These are phyloP conservation scores for Astur gentilis DNA, from an alignment of 2,113 vertebrate genomes.

Conservation along the genomic window DNA sequence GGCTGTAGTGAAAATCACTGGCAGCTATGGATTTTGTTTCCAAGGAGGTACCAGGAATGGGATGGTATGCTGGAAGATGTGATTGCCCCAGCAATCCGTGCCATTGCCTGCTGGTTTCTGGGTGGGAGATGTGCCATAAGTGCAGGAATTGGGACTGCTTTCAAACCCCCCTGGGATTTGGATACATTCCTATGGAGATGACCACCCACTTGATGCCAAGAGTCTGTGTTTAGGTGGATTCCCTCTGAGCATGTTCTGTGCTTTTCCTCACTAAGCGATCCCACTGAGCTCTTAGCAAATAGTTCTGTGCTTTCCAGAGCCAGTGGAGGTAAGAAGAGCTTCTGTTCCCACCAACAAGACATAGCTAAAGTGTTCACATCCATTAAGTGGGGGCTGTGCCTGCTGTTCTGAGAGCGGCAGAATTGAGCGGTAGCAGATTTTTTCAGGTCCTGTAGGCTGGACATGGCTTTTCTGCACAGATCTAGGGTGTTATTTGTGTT, in stretches of 20 bases:
- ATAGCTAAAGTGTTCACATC: not conserved
- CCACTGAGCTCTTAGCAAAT: not conserved
- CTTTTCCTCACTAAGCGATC: not conserved
- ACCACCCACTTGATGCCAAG: not conserved
- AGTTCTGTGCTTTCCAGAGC: not conserved
- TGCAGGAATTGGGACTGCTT: not conserved
- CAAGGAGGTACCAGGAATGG: not conserved
- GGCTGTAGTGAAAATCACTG: not conserved
- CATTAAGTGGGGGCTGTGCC: not conserved
- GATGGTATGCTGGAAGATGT: not conserved
- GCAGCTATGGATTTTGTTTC: not conserved
- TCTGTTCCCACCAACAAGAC: not conserved
- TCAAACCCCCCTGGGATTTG: not conserved
- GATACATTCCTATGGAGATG: not conserved
- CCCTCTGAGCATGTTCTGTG: not conserved
- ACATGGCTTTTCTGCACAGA: not conserved
- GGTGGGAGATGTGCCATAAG: not conserved
- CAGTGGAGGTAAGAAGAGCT: not conserved
- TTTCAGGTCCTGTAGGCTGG: not conserved
- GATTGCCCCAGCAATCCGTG: not conserved
- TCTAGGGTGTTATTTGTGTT: not conserved
- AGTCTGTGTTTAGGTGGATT: not conserved
- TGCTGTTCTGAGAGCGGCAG: not conserved
- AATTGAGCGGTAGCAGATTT: not conserved
- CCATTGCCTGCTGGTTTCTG: not conserved